phyloP scores from a whole-genome alignment of 2,888 invertebrate species.

The Callyntrura sp. region DNA sequence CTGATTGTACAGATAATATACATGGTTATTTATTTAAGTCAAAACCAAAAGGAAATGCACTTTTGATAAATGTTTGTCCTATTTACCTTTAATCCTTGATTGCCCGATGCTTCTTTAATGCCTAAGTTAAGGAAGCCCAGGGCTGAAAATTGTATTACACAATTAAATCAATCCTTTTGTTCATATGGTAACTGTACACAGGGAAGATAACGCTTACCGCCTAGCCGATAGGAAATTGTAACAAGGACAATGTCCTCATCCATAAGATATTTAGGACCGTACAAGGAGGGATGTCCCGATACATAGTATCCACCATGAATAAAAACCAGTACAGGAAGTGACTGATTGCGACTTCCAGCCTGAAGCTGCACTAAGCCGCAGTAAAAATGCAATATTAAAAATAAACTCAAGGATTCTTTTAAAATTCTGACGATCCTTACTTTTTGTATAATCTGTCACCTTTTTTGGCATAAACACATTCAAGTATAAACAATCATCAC shows the following conservation, averaged over 20 bases:
- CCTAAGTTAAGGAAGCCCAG: conserved; percentile 77
- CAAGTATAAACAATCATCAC: conserved; percentile 70
- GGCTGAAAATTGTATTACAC: no score
- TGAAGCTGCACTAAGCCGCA: conserved; percentile 22
- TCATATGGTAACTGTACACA: no score
- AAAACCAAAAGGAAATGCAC: no score
- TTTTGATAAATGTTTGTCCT: no score
- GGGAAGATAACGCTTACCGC: conserved; percentile 52
- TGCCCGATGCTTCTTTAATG: conserved; percentile 66
- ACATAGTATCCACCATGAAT: conserved; percentile 63
- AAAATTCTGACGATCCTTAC: no score
- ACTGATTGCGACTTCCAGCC: conserved; percentile 31
- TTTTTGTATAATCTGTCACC: no score
- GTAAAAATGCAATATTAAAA: background rate
- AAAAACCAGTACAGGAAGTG: conserved; percentile 54
- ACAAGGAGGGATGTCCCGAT: conserved; percentile 49
- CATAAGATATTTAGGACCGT: conserved; percentile 63
- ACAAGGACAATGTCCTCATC: conserved; percentile 77
- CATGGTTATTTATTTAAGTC: no score
- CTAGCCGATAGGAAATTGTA: conserved; percentile 76
- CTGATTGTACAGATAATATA: no score
- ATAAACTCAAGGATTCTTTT: no score
- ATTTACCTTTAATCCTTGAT: conserved; percentile 78
- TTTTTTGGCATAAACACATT: conserved; percentile 73
- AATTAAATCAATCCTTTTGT: no score